phyloP scores from a whole-genome alignment of 2,888 invertebrate genomes.

The Odontomyia ornata region DNA sequence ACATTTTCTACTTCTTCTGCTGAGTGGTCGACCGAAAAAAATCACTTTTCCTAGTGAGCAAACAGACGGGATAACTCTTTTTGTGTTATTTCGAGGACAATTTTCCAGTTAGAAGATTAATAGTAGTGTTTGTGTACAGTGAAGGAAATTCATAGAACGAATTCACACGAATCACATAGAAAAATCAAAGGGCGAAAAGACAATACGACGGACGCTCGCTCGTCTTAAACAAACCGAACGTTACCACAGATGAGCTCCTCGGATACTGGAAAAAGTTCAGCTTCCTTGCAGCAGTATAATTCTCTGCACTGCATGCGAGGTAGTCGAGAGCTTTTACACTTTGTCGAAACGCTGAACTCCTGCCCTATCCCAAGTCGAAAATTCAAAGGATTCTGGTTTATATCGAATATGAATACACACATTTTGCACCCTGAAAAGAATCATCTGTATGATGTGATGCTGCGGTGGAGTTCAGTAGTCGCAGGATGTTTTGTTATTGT shows the following conservation, averaged over 20 bases:
- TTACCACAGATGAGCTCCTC: slow-evolving; percentile 44
- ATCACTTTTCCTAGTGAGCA: slow-evolving; percentile 1
- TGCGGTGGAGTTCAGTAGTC: not conserved
- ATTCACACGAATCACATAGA: slow-evolving; percentile 37
- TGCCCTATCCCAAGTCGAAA: slow-evolving; percentile 30
- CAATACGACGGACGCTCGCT: slow-evolving; percentile 13
- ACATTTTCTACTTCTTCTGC: not conserved
- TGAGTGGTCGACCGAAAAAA: not conserved
- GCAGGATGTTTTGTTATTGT: not conserved
- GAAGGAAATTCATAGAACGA: slow-evolving; percentile 29
- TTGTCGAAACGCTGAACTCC: slow-evolving; percentile 5
- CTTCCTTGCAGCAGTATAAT: slow-evolving; percentile 31
- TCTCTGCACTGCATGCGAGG: slow-evolving; percentile 41
- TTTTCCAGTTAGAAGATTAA: slow-evolving; percentile 19
- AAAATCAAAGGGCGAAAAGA: slow-evolving; percentile 38
- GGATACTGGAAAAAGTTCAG: slow-evolving; percentile 41
- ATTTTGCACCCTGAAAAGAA: slow-evolving; percentile 1
- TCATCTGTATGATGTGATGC: not conserved
- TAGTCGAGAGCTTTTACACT: slow-evolving; percentile 27
- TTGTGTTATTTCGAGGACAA: not conserved
- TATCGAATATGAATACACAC: not conserved
- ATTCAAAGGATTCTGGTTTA: not conserved
- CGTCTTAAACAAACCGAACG: slow-evolving; percentile 34
- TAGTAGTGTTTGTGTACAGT: slow-evolving; percentile 4
- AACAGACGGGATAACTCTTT: not conserved